These are phyloP conservation scores for Spea hammondii DNA, from an alignment of 2,797 vertebrate genomes.

Conservation along the genomic window DNA sequence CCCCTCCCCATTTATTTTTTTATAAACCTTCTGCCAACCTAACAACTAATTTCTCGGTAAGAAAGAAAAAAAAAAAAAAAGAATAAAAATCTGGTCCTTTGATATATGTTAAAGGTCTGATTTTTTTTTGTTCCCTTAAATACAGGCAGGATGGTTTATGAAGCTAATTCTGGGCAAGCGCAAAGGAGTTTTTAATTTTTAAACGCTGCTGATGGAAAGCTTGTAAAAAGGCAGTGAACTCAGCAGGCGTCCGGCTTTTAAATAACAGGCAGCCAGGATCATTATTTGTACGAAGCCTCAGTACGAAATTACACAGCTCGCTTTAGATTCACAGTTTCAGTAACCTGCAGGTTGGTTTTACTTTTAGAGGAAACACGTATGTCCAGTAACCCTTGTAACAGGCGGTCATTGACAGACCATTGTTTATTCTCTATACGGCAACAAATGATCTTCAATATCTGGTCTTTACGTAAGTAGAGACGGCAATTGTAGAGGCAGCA, in stretches of 20 bases:
- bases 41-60: too few relatives aligned
- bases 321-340: conserved; percentile 8
- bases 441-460: conserved; percentile 13
- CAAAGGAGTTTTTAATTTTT: conserved; percentile 78
- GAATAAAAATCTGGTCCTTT: background rate
- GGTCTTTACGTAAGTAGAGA: background rate
- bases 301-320: conserved; percentile 51
- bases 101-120: conserved; percentile 20
- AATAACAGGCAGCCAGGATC: conserved; percentile 66
- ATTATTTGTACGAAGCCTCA: conserved; percentile 62
- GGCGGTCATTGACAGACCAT: conserved; percentile 9
- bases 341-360: conserved; percentile 7
- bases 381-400: conserved; percentile 22
- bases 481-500: background rate
- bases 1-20: too few relatives aligned
- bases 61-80: too few relatives aligned
- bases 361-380: background rate
- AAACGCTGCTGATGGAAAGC: conserved; percentile 65
- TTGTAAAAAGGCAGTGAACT: conserved; percentile 60
- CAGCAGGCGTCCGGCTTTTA: conserved; percentile 70
- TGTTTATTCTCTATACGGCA: conserved; percentile 23
- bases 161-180: conserved; percentile 46
- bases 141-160: conserved; percentile 37
- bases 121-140: conserved; percentile 11
- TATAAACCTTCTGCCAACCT: too few relatives aligned